Evolutionary conservation across 2,888 invertebrate species (phyloP).

Genomic region (Troides aeacus): DNA sequence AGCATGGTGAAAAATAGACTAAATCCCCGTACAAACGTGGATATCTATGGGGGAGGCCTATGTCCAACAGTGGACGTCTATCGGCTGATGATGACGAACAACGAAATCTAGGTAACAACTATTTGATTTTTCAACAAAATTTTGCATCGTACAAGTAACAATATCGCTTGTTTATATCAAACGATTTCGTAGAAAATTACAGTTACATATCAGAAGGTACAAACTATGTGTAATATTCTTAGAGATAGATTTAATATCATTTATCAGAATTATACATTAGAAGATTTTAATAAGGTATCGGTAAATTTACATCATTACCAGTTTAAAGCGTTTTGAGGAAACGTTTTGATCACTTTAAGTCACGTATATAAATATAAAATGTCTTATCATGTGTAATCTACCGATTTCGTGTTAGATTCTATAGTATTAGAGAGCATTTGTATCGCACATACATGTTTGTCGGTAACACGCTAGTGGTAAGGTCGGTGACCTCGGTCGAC

Average conservation of each 20-base stretch:
- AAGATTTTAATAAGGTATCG: background rate
- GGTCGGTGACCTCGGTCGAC: constrained; percentile 43
- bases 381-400: constrained; percentile 33
- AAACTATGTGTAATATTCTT: background rate
- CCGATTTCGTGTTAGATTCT: constrained; percentile 29
- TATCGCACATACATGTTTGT: constrained; percentile 30
- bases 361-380: constrained; percentile 35
- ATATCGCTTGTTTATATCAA: background rate
- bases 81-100: no score
- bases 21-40: no score
- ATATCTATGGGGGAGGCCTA: no score
- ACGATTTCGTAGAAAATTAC: background rate
- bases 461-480: constrained; percentile 39
- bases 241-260: background rate
- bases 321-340: background rate
- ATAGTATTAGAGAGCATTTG: constrained; percentile 22
- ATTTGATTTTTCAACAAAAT: background rate
- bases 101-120: background rate
- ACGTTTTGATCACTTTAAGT: constrained; percentile 8
- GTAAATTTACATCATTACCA: background rate
- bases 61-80: no score
- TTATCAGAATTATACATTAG: background rate
- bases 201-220: background rate
- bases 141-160: background rate
- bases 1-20: no score